Evolutionary conservation across 2,888 invertebrate species (phyloP).

Genomic region (Drosophila testacea): DNA sequence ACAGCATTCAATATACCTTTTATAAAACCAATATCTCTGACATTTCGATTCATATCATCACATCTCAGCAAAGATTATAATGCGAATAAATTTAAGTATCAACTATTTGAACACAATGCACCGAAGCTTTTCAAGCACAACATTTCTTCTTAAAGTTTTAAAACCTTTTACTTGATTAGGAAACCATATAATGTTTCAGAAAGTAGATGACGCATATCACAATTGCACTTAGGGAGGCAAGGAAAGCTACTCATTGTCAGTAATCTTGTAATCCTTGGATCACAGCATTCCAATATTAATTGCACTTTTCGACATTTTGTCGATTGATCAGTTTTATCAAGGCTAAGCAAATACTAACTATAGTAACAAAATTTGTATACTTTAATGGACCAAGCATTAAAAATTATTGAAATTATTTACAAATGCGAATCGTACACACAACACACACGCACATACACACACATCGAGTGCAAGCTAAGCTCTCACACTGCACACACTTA

Average conservation of each 20-base stretch:
- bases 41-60: constrained; percentile 63
- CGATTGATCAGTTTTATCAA: constrained; percentile 30
- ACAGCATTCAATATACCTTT: constrained; percentile 10
- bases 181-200: constrained; percentile 24
- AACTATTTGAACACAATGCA: constrained; percentile 34
- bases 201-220: constrained; percentile 66
- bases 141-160: constrained; percentile 33
- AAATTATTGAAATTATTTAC: constrained; percentile 33
- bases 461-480: constrained; percentile 43
- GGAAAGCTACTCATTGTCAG: constrained; percentile 29
- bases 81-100: constrained; percentile 5
- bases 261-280: constrained; percentile 39
- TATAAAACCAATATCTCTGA: constrained; percentile 33
- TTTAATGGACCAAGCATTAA: constrained; percentile 68
- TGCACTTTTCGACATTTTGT: constrained; percentile 47
- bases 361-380: constrained; percentile 42
- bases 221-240: constrained; percentile 20
- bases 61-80: constrained; percentile 44
- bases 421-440: constrained; percentile 3
- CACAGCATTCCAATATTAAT: constrained; percentile 44
- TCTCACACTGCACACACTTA: constrained; percentile 63
- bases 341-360: constrained; percentile 5
- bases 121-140: constrained; percentile 44
- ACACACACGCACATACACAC: constrained; percentile 29
- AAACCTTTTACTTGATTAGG: constrained; percentile 28